Conservation (phyloP, 2,888 invertebrate genomes). For the Ctenicera cuprea region DNA sequence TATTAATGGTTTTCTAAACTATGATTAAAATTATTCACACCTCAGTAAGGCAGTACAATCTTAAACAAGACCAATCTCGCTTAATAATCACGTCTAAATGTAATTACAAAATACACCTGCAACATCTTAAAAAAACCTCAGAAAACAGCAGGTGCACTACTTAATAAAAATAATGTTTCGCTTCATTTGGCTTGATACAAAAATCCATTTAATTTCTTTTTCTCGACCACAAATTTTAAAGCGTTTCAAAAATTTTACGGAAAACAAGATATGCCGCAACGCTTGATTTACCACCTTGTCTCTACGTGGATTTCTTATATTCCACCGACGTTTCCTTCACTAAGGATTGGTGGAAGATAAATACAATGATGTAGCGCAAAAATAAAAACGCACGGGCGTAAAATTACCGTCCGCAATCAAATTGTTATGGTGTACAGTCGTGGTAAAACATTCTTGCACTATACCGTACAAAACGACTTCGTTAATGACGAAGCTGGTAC, state of each 20-base stretch:
- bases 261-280: background rate
- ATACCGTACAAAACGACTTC: background rate
- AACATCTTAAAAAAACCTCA: background rate
- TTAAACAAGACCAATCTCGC: background rate
- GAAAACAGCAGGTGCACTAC: background rate
- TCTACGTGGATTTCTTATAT: background rate
- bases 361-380: background rate
- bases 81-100: too few relatives aligned
- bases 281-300: background rate
- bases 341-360: background rate
- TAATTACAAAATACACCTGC: slow-evolving; percentile 2
- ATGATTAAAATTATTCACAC: too few relatives aligned
- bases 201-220: slow-evolving; percentile 17
- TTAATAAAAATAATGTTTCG: slow-evolving; percentile 10
- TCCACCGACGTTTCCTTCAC: background rate
- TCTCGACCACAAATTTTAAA: slow-evolving; percentile 11
- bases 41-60: too few relatives aligned
- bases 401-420: slow-evolving; percentile 14
- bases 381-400: background rate
- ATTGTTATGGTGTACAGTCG: slow-evolving; percentile 13
- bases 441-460: background rate
- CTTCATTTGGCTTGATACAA: background rate
- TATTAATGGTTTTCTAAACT: too few relatives aligned
- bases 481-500: background rate
- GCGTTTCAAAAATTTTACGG: slow-evolving; percentile 17